A percentile compares a stretch with the other conserved stretches of the same genome.
These are phyloP conservation scores for Oryzaephilus surinamensis DNA, from an alignment of 1,140 invertebrate genomes.

Conservation along the genomic window DNA sequence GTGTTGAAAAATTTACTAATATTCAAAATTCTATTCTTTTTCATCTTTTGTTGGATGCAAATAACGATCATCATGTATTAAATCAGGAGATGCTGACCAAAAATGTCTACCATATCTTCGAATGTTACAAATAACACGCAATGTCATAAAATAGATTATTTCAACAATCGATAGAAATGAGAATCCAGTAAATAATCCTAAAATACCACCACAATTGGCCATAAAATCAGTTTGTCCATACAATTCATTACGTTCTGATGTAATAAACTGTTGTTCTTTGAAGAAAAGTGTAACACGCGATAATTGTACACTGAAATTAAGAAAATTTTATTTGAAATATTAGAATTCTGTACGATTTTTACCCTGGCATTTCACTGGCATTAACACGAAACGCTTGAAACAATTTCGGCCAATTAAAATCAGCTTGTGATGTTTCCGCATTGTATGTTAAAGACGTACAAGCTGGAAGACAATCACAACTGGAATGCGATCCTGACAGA, in stretches of 20 bases:
- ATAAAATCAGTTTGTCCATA: constrained; percentile 52
- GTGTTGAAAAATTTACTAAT: not conserved
- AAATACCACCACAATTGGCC: constrained; percentile 53
- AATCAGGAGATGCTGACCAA: constrained; percentile 22
- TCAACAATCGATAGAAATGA: constrained; percentile 52
- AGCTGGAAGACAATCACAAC: constrained; percentile 55
- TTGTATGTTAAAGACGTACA: constrained; percentile 57
- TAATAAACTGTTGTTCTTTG: constrained; percentile 52
- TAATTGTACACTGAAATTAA: constrained; percentile 33
- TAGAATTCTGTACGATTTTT: constrained; percentile 4
- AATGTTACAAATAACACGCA: constrained; percentile 38
- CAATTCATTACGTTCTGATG: constrained; percentile 47
- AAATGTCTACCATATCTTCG: constrained; percentile 17
- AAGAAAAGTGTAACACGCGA: constrained; percentile 44
- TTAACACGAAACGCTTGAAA: constrained; percentile 27
- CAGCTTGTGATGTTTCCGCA: constrained; percentile 54
- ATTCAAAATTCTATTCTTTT: not conserved
- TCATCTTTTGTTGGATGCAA: constrained; percentile 14
- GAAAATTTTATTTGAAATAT: constrained; percentile 1
- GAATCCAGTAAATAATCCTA: constrained; percentile 55
- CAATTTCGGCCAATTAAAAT: constrained; percentile 37
- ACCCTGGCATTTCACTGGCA: constrained; percentile 34
- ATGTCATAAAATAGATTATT: constrained; percentile 49
- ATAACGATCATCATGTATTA: constrained; percentile 25
- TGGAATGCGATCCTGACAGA: constrained; percentile 12